Evolutionary conservation across 2,113 vertebrate genomes (phyloP).

Genomic region (Colaptes auratus): DNA sequence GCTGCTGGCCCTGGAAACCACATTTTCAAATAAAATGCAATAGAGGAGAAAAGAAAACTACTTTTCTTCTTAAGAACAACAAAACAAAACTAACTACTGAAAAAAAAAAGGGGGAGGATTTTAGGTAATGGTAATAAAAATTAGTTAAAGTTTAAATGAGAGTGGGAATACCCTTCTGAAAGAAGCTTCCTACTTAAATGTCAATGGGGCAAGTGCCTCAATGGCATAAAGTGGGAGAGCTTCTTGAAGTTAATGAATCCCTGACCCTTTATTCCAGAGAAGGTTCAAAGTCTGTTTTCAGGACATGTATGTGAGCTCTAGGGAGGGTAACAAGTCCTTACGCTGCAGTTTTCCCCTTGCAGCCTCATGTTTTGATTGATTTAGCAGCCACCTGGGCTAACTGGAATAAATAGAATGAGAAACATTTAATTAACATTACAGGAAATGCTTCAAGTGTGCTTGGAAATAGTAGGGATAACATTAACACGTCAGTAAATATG

Average conservation of each 20-base stretch:
- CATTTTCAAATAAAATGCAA: slow-evolving; percentile 59
- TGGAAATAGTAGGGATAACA: background rate
- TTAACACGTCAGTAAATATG: slow-evolving; percentile 41
- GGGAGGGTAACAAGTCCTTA: background rate
- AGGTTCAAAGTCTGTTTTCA: background rate
- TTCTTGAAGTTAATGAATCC: background rate
- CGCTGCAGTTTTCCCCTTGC: background rate
- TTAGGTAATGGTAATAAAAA: slow-evolving; percentile 6
- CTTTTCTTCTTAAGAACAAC: slow-evolving; percentile 30
- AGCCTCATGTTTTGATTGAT: background rate
- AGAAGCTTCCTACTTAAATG: background rate
- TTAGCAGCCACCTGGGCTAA: slow-evolving; percentile 12
- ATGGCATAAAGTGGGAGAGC: background rate
- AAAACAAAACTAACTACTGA: slow-evolving; percentile 7
- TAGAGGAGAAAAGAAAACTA: slow-evolving; percentile 22
- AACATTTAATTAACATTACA: slow-evolving; percentile 19
- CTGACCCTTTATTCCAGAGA: background rate
- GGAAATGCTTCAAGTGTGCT: slow-evolving; percentile 32
- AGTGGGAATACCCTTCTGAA: background rate
- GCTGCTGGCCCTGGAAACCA: slow-evolving; percentile 51
- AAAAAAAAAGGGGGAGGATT: background rate
- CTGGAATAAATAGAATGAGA: slow-evolving; percentile 1
- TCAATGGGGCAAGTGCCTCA: background rate
- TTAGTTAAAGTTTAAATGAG: background rate
- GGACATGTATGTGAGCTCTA: background rate